Evolutionary conservation across 2,797 vertebrate genomes (phyloP), one percentile per base, ranked within the genome.

Genomic region (Poeciliopsis infans): DNA sequence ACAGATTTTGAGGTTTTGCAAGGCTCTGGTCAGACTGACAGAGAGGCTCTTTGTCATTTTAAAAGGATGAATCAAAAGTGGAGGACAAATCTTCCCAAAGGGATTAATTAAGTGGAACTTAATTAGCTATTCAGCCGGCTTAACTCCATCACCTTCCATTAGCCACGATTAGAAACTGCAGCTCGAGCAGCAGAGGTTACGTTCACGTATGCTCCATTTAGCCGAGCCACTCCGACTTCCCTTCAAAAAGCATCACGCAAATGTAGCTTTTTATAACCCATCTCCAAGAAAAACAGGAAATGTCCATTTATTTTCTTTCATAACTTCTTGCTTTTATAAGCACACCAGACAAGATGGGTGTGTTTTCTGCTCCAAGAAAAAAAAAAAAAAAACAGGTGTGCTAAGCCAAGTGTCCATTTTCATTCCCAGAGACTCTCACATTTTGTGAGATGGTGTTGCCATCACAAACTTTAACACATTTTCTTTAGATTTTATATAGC

Each of bases 21-120:
- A 75, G n/a, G 20, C 20, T 18, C 23, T 43, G 13, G 74, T 46
- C 15, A 43, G 33, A 45, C 4, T 15, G 25, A 72, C 23, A 33
- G 57, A 72, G 68, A 28, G 12, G 31, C 43, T 33, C 43, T 13
- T 20, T 36, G 49, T 36, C 66, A 16, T 70, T 28, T 51, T 33
- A 33, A 69, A 31, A 79, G 46, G 31, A 78, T 43, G 18, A 41
- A 64, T 77, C 8, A 20, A 53, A 79, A 25, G 47, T 53, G 59
- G 72, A 74, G 33, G 79, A 79, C 72, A 68, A 55, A 76, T 78
- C 77, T 53, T 36, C 23, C 68, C 53, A 51, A 59, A 11, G 47
- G 43, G 47, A 76, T 79, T 83, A 76, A 79, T 78, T 78, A 84
- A 72, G 45, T 80, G 16, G 25, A 79, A 68, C 64, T 68, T 70